phyloP scores from a whole-genome alignment of 2,888 invertebrate genomes.

The Aricia artaxerxes region DNA sequence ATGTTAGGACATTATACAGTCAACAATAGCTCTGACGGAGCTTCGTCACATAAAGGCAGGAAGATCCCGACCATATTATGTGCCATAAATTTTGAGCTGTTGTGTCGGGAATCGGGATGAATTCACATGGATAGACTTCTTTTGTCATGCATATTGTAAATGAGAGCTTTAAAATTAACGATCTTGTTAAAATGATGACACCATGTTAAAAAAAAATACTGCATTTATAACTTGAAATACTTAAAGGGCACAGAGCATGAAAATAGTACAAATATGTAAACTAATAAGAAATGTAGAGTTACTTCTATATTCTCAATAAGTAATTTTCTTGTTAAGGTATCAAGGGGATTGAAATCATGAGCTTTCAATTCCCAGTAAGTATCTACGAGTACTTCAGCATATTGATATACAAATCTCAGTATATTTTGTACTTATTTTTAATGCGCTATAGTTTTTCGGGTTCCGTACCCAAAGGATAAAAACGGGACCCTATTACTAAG shows the following conservation, averaged over 20 bases:
- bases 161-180: not conserved
- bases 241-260: too few species aligned
- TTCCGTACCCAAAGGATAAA: too few species aligned
- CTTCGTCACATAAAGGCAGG: slow-evolving; percentile 24
- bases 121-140: not conserved
- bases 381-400: not conserved
- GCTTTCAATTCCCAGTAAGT: not conserved
- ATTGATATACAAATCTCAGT: not conserved
- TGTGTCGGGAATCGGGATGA: slow-evolving; percentile 11
- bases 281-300: too few species aligned
- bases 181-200: too few species aligned
- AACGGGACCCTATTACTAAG: too few species aligned
- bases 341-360: not conserved
- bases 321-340: not conserved
- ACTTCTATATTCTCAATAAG: too few species aligned
- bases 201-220: not conserved
- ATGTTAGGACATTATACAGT: slow-evolving; percentile 22
- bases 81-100: slow-evolving; percentile 7
- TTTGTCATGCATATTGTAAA: not conserved
- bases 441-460: not conserved
- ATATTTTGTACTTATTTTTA: not conserved
- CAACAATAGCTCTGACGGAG: slow-evolving; percentile 1
- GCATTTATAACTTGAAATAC: too few species aligned
- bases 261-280: too few species aligned
- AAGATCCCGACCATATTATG: slow-evolving; percentile 18